A percentile compares a stretch with the other conserved stretches of the same genome.
Evolutionary conservation across 2,797 vertebrate species (phyloP).

Genomic region (Garrulus glandarius): DNA sequence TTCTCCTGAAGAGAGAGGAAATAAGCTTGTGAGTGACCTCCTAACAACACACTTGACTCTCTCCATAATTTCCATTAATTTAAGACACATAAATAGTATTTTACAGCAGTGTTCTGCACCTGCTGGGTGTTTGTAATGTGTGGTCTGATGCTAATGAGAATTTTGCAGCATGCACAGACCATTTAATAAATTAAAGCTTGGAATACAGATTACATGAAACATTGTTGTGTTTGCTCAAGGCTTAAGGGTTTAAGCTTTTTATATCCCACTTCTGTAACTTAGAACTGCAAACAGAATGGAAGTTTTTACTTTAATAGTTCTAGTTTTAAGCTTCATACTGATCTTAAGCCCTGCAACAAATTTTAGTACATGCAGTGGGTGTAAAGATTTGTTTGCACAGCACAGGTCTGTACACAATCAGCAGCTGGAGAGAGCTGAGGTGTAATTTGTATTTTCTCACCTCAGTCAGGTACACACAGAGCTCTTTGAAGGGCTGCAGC

Average conservation of each 20-base stretch:
- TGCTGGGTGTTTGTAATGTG: neutral
- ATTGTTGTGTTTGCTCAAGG: neutral
- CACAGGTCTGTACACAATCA: neutral
- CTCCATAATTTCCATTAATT: neutral
- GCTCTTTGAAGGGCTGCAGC: constrained; percentile 93
- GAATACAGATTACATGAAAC: neutral
- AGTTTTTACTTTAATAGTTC: neutral
- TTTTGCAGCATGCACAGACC: neutral
- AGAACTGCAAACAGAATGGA: neutral
- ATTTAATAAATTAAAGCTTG: neutral
- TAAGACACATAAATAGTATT: neutral
- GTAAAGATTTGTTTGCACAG: neutral
- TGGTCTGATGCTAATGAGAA: neutral
- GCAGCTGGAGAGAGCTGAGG: neutral
- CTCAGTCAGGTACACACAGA: constrained; percentile 91
- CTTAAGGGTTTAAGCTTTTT: neutral
- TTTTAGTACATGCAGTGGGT: neutral
- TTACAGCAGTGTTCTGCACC: neutral
- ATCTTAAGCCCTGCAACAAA: neutral
- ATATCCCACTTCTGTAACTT: neutral
- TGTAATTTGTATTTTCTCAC: constrained; percentile 36
- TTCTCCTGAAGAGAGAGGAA: constrained; percentile 77
- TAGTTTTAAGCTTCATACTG: neutral
- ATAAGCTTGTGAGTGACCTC: neutral
- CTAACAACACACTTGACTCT: neutral